Base-by-base conservation (phyloP, 2,797 vertebrate species). In the Cyclopterus lumpus region DNA sequence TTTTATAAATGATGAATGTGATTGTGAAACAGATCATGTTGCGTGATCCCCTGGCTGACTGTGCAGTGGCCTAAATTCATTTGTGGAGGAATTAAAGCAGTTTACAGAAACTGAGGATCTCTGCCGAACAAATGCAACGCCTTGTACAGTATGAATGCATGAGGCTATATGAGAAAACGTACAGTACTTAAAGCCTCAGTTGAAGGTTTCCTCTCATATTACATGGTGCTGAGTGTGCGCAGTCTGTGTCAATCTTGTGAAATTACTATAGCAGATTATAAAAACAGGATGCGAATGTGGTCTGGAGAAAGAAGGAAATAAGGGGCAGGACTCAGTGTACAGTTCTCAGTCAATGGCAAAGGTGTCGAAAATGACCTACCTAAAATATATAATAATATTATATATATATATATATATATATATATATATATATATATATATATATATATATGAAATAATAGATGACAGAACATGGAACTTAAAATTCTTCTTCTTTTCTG, bases 261-360 rank as follows among this genome's bases (percentile, higher is more conserved):
- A 75, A 22, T 46, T 48, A 24, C 2, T n/a, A 5, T 24, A 14
- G 22, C 28, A 40, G 55, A 53, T 65, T 63, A 14, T 66, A 55
- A 60, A 60, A 67, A 64, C 58, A 60, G 72, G 76, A 68, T 34
- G 20, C 49, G 30, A n/a, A 24, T 54, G 67, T 28, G 36, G 46
- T 42, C 54, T 9, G 22, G 9, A 51, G 46, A 2, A 18, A 32
- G 53, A 51, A 51, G 49, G n/a, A 24, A 24, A 51, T 24, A 26
- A 22, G 22, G 22, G 5, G 49, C 2, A 53, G 11, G 26, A 28
- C 26, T n/a, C n/a, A 53, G 12, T 34, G 42, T 3, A 24, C 28
- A 36, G 30, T 24, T 42, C 34, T 51, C 7, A 51, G 14, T 44
- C 32, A 36, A 79, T 4, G 28, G 6, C 51, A 51, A 26, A 70